Evolutionary conservation across 2,797 vertebrate species (phyloP).

Genomic region (Urosaurus nigricauda): DNA sequence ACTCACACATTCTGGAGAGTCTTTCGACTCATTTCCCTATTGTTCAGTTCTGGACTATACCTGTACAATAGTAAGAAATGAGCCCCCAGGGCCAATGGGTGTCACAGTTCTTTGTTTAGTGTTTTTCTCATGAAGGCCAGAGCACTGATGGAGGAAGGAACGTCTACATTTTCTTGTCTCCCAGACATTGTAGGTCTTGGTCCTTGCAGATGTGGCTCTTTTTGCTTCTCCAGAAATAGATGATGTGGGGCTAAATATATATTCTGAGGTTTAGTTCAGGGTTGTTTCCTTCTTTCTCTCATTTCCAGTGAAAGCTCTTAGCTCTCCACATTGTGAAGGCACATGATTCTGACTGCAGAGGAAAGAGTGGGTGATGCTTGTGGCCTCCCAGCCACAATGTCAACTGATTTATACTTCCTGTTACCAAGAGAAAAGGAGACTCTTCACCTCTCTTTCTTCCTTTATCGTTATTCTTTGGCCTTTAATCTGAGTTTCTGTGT

Average conservation of each 20-base stretch:
- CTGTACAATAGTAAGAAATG: not conserved
- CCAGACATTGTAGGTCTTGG: too few species aligned
- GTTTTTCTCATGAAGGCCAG: not conserved
- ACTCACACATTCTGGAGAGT: not conserved
- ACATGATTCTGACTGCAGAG: not conserved
- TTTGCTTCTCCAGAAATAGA: not conserved
- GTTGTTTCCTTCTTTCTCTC: conserved; percentile 31
- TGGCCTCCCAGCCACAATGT: not conserved
- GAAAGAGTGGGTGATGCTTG: conserved; percentile 55
- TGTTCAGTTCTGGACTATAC: too few species aligned
- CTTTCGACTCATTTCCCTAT: not conserved
- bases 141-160: not conserved
- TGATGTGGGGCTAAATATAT: not conserved
- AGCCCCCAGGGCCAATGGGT: not conserved
- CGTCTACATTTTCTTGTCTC: not conserved
- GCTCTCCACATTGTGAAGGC: conserved; percentile 35
- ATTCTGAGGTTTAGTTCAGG: not conserved
- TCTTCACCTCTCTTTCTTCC: conserved; percentile 33
- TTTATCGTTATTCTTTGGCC: conserved; percentile 28
- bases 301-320: conserved; percentile 19
- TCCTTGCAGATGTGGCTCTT: not conserved
- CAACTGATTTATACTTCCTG: conserved; percentile 66
- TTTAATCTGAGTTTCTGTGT: conserved; percentile 19
- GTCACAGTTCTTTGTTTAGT: not conserved
- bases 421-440: conserved; percentile 43